Evolutionary conservation across 2,113 vertebrate species (phyloP), one percentile per base, ranked within the genome.

Genomic region (Atractosteus spatula): DNA sequence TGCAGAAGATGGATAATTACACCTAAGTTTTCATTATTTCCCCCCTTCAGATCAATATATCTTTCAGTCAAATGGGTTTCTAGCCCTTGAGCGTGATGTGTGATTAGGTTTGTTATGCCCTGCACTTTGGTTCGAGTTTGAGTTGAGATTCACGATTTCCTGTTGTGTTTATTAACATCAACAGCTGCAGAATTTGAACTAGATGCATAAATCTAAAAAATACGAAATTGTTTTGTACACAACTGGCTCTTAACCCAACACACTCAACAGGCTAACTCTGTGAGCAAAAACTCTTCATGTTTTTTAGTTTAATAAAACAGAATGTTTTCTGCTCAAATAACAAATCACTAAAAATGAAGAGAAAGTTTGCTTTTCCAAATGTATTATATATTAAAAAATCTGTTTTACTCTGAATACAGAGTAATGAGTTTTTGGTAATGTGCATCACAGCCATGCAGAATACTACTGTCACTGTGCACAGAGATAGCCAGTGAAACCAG

Each of bases 31-130:
- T 81, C 72, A 70, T 76, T 68, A 79, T 83, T 80, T 78, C 85
- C 85, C 82, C 87, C 78, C 80, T 72, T 82, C 76, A 73, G 83
- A 90, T 91, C 89, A 71, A 92, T 91, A 83, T 79, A 83, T 85
- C 85, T 84, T 83, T 87, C 89, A 89, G 86, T 90, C 86, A 84
- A 79, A 86, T 85, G 83, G 83, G 84, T 85, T 90, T 80, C 78
- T 81, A 81, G 79, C 80, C 82, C 81, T 84, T 81, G 66, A 77
- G 79, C 79, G 79, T 83, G 80, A 73, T 51, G 47, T 84, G 77
- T 91, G 85, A 91, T 85, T 89, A 91, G 89, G 89, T 89, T 87
- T 80, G 81, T 77, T 68, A 74, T 80, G 77, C 79, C 29, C 78
- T 83, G 43, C 83, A 82, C 57, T 87, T 86, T 86, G 81, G 80